Evolutionary conservation across 2,888 invertebrate species (phyloP).

Genomic region (Liodrosophila aerea): DNA sequence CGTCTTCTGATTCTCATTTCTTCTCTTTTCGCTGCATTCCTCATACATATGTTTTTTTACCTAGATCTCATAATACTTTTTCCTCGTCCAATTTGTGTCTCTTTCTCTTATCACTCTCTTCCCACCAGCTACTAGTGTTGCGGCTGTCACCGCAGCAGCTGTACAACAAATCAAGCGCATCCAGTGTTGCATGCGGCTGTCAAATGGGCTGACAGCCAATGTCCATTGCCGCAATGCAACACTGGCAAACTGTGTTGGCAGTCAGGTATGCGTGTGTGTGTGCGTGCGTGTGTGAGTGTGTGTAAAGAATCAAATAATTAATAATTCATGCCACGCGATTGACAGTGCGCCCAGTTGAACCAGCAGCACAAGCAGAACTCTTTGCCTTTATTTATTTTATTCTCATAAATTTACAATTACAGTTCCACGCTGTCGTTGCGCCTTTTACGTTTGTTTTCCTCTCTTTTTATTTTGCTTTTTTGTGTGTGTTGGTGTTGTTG

Average conservation of each 20-base stretch:
- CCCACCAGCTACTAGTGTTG: no score
- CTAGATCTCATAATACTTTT: no score
- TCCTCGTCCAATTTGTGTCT: no score
- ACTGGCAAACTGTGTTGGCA: conserved; percentile 35
- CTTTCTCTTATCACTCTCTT: no score
- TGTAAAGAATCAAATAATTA: conserved; percentile 75
- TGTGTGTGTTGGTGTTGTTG: conserved; percentile 32
- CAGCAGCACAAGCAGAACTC: conserved; percentile 42
- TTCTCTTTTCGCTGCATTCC: no score
- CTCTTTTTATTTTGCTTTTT: conserved; percentile 23
- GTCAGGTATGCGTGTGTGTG: not conserved
- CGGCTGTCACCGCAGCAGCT: no score
- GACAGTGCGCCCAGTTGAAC: conserved; percentile 61
- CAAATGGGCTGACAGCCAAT: conserved; percentile 46
- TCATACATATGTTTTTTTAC: no score
- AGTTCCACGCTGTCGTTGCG: conserved; percentile 46
- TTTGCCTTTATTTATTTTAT: conserved; percentile 36
- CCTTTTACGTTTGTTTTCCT: conserved; percentile 35
- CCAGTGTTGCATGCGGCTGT: conserved; percentile 51
- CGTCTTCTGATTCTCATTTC: no score
- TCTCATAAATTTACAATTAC: conserved; percentile 77
- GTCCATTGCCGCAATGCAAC: conserved; percentile 72
- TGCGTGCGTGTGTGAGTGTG: conserved; percentile 29
- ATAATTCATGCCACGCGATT: conserved; percentile 77
- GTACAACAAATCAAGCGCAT: conserved; percentile 1